phyloP scores from a whole-genome alignment of 2,888 invertebrate genomes.

The Pristionchus fissidentatus region DNA sequence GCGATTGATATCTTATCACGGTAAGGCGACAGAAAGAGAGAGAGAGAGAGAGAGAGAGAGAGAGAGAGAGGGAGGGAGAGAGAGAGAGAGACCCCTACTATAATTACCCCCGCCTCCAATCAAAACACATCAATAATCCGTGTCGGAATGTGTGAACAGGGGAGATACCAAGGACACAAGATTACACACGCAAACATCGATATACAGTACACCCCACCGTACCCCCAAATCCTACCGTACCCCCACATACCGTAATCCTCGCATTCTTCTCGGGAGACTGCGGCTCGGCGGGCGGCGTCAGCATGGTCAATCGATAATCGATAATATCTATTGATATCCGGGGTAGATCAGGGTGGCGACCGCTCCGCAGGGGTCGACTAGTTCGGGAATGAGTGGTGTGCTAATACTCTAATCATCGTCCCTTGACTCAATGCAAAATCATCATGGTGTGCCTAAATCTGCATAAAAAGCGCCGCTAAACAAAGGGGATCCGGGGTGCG shows the following conservation, averaged over 20 bases:
- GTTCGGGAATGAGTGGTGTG: background rate
- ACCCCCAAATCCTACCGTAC: background rate
- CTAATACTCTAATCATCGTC: background rate
- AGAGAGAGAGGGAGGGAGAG: background rate
- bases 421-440: background rate
- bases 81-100: background rate
- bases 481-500: too few species aligned
- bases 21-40: too few species aligned
- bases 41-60: too few species aligned
- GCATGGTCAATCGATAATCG: conserved; percentile 23
- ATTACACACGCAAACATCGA: background rate
- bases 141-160: background rate
- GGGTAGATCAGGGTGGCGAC: background rate
- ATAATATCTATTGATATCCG: too few species aligned
- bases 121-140: background rate
- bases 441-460: background rate
- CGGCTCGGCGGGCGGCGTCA: background rate
- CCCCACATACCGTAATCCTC: background rate
- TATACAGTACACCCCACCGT: too few species aligned
- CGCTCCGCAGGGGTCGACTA: background rate
- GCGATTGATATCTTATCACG: too few species aligned
- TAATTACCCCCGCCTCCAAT: background rate
- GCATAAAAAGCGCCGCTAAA: too few species aligned
- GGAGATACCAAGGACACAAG: background rate
- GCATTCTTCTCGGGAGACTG: background rate